A percentile compares a stretch with the other conserved stretches of the same genome.
Evolutionary conservation across 64 coral and sea anemone genomes (phyloP).

Genomic region (Astreopora myriophthalma): DNA sequence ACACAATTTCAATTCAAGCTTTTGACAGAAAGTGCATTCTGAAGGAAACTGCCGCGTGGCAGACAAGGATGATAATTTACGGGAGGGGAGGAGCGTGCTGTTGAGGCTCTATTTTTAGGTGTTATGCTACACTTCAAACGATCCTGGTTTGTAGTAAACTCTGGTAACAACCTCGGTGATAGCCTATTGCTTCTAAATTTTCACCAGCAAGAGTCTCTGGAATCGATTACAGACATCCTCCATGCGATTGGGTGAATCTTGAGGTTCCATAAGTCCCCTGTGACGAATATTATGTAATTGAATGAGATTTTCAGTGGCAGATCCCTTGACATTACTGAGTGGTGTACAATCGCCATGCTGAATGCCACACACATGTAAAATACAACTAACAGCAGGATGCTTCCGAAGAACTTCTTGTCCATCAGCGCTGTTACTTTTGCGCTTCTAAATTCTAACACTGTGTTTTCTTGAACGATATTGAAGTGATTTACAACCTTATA

Average conservation of each 20-base stretch:
- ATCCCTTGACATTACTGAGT: slow-evolving; percentile 50
- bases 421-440: slow-evolving; percentile 26
- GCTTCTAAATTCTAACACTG: slow-evolving; percentile 30
- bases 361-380: slow-evolving; percentile 22
- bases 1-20: slow-evolving; percentile 14
- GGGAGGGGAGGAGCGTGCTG: background rate
- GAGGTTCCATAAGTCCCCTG: background rate
- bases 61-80: background rate
- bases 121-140: background rate
- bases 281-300: slow-evolving; percentile 38
- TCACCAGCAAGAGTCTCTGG: background rate
- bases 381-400: slow-evolving; percentile 2
- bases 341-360: slow-evolving; percentile 49
- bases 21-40: slow-evolving; percentile 29
- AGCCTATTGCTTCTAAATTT: slow-evolving; percentile 26
- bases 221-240: slow-evolving; percentile 46
- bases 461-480: slow-evolving; percentile 31
- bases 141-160: slow-evolving; percentile 43
- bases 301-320: slow-evolving; percentile 26
- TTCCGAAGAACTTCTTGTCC: slow-evolving; percentile 17
- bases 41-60: background rate
- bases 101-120: background rate
- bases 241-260: slow-evolving; percentile 45
- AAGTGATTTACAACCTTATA: background rate
- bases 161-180: slow-evolving; percentile 53